A percentile compares a stretch with the other conserved stretches of the same genome.
phyloP scores from a whole-genome alignment of 2,888 invertebrate species.

The Cetonia aurata region DNA sequence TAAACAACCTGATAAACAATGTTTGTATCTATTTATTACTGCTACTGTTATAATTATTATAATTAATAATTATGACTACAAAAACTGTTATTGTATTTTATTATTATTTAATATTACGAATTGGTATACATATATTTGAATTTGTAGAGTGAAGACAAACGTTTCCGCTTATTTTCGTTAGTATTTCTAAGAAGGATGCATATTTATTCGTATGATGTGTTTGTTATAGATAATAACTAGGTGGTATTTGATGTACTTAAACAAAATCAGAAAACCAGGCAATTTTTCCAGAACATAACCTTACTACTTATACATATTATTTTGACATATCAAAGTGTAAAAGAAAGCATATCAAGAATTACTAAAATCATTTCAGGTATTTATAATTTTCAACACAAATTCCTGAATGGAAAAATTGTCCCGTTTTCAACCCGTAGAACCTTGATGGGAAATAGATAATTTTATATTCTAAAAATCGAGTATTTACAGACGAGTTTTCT shows the following conservation, averaged over 20 bases:
- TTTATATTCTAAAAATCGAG: conserved; percentile 28
- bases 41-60: conserved; percentile 8
- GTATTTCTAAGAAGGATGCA: conserved; percentile 20
- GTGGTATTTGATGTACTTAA: conserved; percentile 22
- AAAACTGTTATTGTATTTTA: background rate
- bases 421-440: conserved; percentile 6
- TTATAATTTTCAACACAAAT: background rate
- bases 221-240: conserved; percentile 1
- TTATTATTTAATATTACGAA: conserved; percentile 21
- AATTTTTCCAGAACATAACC: background rate
- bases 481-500: background rate
- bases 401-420: conserved; percentile 1
- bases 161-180: conserved; percentile 23
- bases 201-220: conserved; percentile 25
- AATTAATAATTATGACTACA: background rate
- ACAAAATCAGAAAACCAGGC: background rate
- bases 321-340: conserved; percentile 13
- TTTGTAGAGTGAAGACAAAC: conserved; percentile 25
- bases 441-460: conserved; percentile 29
- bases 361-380: conserved; percentile 6
- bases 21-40: conserved; percentile 28
- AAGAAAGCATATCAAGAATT: conserved; percentile 1
- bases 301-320: background rate
- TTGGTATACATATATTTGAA: background rate
- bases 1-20: conserved; percentile 29